These are phyloP conservation scores for Amphiprion percula DNA, from an alignment of 2,113 vertebrate genomes.

Conservation along the genomic window DNA sequence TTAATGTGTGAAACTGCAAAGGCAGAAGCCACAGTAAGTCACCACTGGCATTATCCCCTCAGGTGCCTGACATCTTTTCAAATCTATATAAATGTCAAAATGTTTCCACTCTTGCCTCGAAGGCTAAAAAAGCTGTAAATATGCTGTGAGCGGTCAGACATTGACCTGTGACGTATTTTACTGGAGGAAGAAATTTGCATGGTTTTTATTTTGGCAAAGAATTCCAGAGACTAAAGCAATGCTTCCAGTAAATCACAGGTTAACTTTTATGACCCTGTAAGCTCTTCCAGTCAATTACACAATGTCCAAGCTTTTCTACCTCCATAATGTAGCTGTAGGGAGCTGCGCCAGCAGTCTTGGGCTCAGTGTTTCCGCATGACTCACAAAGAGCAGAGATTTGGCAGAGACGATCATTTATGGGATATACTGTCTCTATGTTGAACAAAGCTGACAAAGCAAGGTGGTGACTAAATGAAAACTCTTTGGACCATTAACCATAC, in stretches of 20 bases:
- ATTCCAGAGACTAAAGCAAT: slow-evolving; percentile 23
- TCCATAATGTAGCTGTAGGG: slow-evolving; percentile 60
- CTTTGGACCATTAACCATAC: background rate
- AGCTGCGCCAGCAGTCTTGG: slow-evolving; percentile 55
- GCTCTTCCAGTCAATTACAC: slow-evolving; percentile 58
- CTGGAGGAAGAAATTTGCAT: slow-evolving; percentile 1
- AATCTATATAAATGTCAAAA: slow-evolving; percentile 69
- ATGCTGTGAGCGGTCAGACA: slow-evolving; percentile 24
- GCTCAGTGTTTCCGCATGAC: slow-evolving; percentile 52
- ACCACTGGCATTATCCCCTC: slow-evolving; percentile 44
- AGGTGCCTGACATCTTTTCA: slow-evolving; percentile 62
- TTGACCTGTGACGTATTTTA: slow-evolving; percentile 46
- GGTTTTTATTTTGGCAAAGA: slow-evolving; percentile 39
- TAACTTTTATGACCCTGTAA: slow-evolving; percentile 46
- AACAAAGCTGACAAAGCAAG: slow-evolving; percentile 40
- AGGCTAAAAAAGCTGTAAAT: slow-evolving; percentile 60
- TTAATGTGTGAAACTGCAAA: slow-evolving; percentile 68
- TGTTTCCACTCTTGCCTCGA: slow-evolving; percentile 40
- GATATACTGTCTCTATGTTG: slow-evolving; percentile 19
- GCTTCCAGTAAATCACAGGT: slow-evolving; percentile 29
- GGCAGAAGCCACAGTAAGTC: slow-evolving; percentile 58
- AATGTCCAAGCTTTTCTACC: slow-evolving; percentile 56
- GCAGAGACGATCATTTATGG: slow-evolving; percentile 41
- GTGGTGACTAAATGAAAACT: slow-evolving; percentile 18
- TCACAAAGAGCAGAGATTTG: slow-evolving; percentile 55